Base-by-base conservation (phyloP, 2,113 vertebrate species). In the Pagrus major region DNA sequence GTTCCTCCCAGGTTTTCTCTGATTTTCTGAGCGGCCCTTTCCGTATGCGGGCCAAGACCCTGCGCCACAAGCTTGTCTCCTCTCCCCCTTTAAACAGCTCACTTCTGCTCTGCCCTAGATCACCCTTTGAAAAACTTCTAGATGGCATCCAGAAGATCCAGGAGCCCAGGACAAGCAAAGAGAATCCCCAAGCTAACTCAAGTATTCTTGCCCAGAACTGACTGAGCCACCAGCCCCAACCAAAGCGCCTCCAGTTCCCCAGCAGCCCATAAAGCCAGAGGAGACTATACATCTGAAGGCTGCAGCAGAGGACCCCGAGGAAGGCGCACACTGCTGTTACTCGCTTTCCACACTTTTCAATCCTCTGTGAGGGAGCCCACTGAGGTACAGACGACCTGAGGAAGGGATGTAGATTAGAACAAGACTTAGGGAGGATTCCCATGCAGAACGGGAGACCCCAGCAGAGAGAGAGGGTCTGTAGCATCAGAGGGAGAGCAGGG, bases 261-360 rank as follows among this genome's bases (percentile, higher is more conserved):
- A 97, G 89, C 12, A 95, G 78, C 0, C 93, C 96, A n/a, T 97
- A 95, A 70, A 97, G 90, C 97, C 97, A 98, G 65, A 97, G 91
- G 0, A 95, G 84, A 0, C 95, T 93, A 2, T 96, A 96, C 69
- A 96, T 86, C 81, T 97, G 97, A 63, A 97, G 86, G 52, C 94
- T 93, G 11, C 95, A 97, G 61, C 96, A 95, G 0, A 97, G 89
- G 44, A 96, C 72, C 14, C 96, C 96, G 1, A 95, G 71, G 9
- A 91, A 86, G 0, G 95, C 92, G 0, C 95, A 94, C 15, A 93
- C 94, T 9, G 76, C 78, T 29, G 81, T 89, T 11, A 94, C 15
- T 10, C 71, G 83, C 21, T 80, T 91, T 47, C 71, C 72, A 20
- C 84, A 78, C 2, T 39, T 86, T 35, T 89, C 68, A 2, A 84